phyloP scores from a whole-genome alignment of 2,113 vertebrate species.

The Trematomus loennbergii region DNA sequence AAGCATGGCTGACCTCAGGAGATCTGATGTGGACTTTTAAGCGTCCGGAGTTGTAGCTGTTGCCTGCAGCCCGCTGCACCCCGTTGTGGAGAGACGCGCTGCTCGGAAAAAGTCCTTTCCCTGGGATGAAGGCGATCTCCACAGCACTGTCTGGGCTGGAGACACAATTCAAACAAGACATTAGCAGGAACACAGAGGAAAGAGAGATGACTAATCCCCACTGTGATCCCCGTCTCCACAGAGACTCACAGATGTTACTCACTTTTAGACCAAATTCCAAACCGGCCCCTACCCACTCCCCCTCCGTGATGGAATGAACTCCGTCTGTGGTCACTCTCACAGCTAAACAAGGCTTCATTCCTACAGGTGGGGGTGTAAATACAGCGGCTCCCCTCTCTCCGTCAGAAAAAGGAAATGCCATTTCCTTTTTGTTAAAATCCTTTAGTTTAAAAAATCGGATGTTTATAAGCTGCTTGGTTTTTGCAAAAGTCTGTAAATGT shows the following conservation, averaged over 20 bases:
- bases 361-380: too few species aligned
- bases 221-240: background rate
- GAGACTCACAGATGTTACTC: background rate
- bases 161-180: background rate
- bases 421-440: too few species aligned
- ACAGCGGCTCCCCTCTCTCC: too few species aligned
- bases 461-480: too few species aligned
- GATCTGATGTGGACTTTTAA: constrained; percentile 87
- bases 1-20: constrained; percentile 84
- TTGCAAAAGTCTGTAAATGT: too few species aligned
- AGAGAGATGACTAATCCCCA: background rate
- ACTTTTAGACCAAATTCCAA: background rate
- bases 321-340: too few species aligned
- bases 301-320: too few species aligned
- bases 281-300: too few species aligned
- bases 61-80: constrained; percentile 80
- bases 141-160: constrained; percentile 85
- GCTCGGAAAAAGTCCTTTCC: constrained; percentile 83
- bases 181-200: background rate
- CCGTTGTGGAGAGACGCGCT: constrained; percentile 82
- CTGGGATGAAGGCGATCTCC: constrained; percentile 92
- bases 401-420: too few species aligned
- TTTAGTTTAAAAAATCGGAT: too few species aligned
- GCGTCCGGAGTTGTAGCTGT: constrained; percentile 83
- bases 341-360: too few species aligned